Base-by-base conservation (phyloP, 2,797 vertebrate genomes). In the Eutrigla gurnardus region DNA sequence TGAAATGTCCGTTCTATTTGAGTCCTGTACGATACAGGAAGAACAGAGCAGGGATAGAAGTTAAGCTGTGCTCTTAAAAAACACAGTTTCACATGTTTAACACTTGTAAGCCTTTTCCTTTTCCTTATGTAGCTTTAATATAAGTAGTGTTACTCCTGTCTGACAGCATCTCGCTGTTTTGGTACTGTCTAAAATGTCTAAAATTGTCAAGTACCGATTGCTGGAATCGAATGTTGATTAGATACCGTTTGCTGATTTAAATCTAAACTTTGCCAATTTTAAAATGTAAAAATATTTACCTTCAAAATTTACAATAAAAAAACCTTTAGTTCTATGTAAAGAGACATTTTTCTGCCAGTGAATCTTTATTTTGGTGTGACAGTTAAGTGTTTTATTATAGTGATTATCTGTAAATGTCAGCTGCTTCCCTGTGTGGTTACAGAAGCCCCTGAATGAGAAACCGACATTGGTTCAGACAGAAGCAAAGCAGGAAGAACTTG, bases 371-470 rank as follows among this genome's bases (percentile, higher is more conserved):
- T 52, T 43, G 0, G n/a, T 50, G 25, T 63, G 4, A 25, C 7
- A 43, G 11, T 52, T 18, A 14, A 9, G 18, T 32, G 12, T 55
- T 37, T 54, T 18, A 0, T 47, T n/a, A 36, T 35, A 17, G 15
- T 6, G 6, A 74, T 12, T 52, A 61, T 65, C 65, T 53, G 32
- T 18, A 54, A 2, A 66, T 32, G 43, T 39, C 10, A 70, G n/a
- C 5, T 76, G 3, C 45, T 59, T 64, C 14, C 39, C 55, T 75
- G 12, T 86, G 25, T 67, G 15, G 18, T 88, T 81, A 50, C 73
- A 94, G 93, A 81, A 62, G 18, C 52, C 17, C 12, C 18, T 45
- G 61, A 70, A 74, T 73, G 75, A 87, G 63, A 83, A 83, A 18
- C 42, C 62, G 1, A 35, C 62, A 25, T 4, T 36, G 7, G 40